Evolutionary conservation across 2,888 invertebrate species (phyloP).

Genomic region (Furcula furcula): DNA sequence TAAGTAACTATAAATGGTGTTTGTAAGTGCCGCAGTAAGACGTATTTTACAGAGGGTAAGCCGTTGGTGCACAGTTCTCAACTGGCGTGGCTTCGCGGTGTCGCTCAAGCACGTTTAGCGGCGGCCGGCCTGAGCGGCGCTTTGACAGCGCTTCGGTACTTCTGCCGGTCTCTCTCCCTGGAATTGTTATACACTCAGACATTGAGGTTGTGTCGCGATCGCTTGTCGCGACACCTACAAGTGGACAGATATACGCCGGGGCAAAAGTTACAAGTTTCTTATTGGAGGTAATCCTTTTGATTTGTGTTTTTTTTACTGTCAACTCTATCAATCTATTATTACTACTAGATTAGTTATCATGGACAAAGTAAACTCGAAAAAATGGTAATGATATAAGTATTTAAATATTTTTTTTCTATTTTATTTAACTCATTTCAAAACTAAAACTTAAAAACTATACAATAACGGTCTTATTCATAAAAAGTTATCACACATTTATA

Average conservation of each 20-base stretch:
- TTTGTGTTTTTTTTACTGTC: too few relatives aligned
- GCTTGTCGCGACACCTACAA: conserved; percentile 93
- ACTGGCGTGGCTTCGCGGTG: conserved; percentile 95
- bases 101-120: conserved; percentile 94
- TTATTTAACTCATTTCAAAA: too few relatives aligned
- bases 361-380: too few relatives aligned
- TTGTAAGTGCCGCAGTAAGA: too few relatives aligned
- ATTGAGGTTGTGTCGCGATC: conserved; percentile 91
- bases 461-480: too few relatives aligned
- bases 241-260: conserved; percentile 96
- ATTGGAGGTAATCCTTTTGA: conserved; percentile 96
- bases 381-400: too few relatives aligned
- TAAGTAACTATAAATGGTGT: too few relatives aligned
- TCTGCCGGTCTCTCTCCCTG: conserved; percentile 97
- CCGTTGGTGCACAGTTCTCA: conserved; percentile 97
- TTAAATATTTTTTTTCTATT: too few relatives aligned
- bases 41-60: conserved; percentile 92
- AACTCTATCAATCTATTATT: not conserved
- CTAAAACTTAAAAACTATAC: too few relatives aligned
- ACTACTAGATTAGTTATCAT: too few relatives aligned
- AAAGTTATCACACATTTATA: too few relatives aligned
- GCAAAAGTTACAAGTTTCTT: conserved; percentile 94
- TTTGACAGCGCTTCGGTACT: conserved; percentile 87
- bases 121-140: conserved; percentile 89
- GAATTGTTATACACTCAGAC: conserved; percentile 95